Evolutionary conservation across 2,797 vertebrate genomes (phyloP).

Genomic region (Pipistrellus pipistrellus): DNA sequence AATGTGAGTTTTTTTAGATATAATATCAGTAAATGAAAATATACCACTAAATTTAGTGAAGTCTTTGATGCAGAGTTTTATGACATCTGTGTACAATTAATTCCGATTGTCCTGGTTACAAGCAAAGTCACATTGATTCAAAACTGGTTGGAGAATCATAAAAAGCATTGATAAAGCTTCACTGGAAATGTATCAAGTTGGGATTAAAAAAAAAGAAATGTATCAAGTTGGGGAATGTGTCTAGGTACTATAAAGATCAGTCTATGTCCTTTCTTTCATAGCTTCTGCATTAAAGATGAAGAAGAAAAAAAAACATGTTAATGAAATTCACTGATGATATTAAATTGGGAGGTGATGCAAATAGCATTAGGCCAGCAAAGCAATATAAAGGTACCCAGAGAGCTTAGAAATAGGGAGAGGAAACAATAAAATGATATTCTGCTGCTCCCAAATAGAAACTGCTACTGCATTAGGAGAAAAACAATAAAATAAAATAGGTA

Average conservation of each 20-base stretch:
- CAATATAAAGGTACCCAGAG: constrained; percentile 27
- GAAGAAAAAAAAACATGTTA: constrained; percentile 79
- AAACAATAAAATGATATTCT: constrained; percentile 51
- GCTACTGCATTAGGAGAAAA: constrained; percentile 49
- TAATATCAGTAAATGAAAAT: constrained; percentile 36
- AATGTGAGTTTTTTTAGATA: constrained; percentile 50
- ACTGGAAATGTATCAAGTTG: constrained; percentile 79
- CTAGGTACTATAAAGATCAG: constrained; percentile 76
- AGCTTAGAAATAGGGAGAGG: constrained; percentile 2
- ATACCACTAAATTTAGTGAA: neutral
- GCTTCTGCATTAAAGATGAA: constrained; percentile 82
- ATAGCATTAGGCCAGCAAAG: constrained; percentile 33
- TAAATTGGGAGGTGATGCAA: constrained; percentile 69
- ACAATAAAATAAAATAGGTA: constrained; percentile 70
- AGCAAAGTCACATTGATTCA: constrained; percentile 69
- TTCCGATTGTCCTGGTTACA: constrained; percentile 68
- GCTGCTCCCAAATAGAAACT: constrained; percentile 38
- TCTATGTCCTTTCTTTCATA: constrained; percentile 76
- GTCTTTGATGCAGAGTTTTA: constrained; percentile 44
- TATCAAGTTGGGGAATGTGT: constrained; percentile 78
- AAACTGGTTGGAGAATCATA: constrained; percentile 72
- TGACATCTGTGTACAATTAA: constrained; percentile 67
- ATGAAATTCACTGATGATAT: constrained; percentile 80
- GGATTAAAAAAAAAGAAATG: constrained; percentile 52
- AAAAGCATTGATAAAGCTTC: constrained; percentile 78